These are phyloP conservation scores for Lampris incognitus DNA, from an alignment of 2,113 vertebrate species.

Conservation along the genomic window DNA sequence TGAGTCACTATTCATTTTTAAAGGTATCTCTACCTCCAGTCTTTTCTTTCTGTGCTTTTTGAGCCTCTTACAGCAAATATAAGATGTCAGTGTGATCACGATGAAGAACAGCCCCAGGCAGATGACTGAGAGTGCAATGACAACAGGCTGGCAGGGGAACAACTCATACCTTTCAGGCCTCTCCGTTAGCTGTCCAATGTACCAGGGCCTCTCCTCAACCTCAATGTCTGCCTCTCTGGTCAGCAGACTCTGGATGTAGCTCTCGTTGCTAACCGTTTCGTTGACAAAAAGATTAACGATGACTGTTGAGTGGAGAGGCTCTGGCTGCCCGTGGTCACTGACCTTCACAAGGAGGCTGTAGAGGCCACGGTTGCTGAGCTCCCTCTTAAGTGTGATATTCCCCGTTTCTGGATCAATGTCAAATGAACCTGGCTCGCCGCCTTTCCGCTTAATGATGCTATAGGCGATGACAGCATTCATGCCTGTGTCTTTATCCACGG, in stretches of 20 bases:
- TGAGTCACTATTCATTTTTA: conserved; percentile 89
- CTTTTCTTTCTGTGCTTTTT: conserved; percentile 86
- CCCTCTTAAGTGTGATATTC: conserved; percentile 95
- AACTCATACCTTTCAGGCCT: conserved; percentile 84
- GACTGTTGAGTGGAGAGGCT: conserved; percentile 92
- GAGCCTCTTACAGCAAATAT: conserved; percentile 88
- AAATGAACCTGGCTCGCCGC: conserved; percentile 92
- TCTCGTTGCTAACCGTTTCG: conserved; percentile 97
- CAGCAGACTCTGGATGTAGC: conserved; percentile 93
- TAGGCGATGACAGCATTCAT: conserved; percentile 99
- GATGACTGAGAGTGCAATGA: conserved; percentile 89
- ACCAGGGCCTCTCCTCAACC: conserved; percentile 87
- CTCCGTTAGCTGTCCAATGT: conserved; percentile 87
- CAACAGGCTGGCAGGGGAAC: conserved; percentile 86
- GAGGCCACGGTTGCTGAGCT: conserved; percentile 92
- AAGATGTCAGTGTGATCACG: conserved; percentile 89
- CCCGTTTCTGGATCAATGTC: conserved; percentile 95
- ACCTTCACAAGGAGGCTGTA: conserved; percentile 96
- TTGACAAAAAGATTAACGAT: conserved; percentile 99
- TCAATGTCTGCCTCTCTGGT: conserved; percentile 90
- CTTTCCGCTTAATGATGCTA: conserved; percentile 95
- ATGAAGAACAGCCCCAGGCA: conserved; percentile 89
- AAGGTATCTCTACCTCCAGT: conserved; percentile 90
- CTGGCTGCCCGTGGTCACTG: conserved; percentile 95
- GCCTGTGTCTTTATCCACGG: conserved; percentile 96